Conservation (phyloP, 1,140 invertebrate species). For the Neodiprion fabricii region DNA sequence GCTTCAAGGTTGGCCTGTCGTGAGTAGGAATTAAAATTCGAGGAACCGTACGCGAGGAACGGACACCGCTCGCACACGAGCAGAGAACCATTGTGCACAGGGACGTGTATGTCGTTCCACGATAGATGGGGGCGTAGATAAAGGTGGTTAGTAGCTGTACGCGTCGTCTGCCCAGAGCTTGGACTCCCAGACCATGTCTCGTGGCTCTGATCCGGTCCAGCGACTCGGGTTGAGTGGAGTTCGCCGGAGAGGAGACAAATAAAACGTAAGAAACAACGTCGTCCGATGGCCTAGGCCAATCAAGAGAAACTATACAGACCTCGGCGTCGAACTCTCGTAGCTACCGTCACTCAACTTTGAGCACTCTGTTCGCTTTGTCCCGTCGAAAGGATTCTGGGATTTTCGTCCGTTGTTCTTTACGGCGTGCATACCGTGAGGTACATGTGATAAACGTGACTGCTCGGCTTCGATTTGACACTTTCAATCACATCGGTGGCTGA, state of each 20-base stretch:
- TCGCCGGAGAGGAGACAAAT: neutral
- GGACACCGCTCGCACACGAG: neutral
- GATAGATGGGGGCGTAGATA: conserved; percentile 4
- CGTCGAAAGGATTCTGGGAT: no score
- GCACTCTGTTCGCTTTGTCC: no score
- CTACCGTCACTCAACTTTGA: no score
- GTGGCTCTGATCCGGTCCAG: neutral
- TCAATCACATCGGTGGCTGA: no score
- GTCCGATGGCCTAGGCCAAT: conserved; percentile 1
- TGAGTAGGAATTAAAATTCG: neutral
- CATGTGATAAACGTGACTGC: no score
- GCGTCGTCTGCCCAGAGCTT: neutral
- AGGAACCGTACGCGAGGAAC: neutral
- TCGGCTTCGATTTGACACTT: no score
- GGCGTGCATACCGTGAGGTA: no score
- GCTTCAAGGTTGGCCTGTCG: neutral
- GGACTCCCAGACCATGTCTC: neutral
- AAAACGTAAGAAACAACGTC: neutral
- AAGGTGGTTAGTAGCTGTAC: conserved; percentile 4
- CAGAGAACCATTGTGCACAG: neutral
- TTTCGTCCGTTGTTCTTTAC: no score
- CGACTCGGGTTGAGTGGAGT: neutral
- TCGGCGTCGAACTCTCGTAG: no score
- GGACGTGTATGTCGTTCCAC: neutral
- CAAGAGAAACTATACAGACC: no score